Evolutionary conservation across 2,797 vertebrate species (phyloP), one percentile per base, ranked within the genome.

Genomic region (Syndactyla subalaris): DNA sequence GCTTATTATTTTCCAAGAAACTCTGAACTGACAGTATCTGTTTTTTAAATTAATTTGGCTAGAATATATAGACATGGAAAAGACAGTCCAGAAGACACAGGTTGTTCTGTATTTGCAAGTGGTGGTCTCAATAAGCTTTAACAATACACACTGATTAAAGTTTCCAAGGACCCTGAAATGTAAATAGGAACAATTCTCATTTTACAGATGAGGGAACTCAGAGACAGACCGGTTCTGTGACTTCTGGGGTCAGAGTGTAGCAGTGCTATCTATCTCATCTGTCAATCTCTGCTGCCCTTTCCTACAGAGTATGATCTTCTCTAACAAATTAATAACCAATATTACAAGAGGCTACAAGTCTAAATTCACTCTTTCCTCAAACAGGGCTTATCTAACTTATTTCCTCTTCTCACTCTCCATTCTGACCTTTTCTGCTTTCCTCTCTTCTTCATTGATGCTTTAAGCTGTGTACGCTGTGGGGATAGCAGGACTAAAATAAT

Each of bases 241-340:
- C 86, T 94, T 55, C 77, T 52, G 38, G 30, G 78, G 74, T 96
- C 57, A 92, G 71, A 90, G 59, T 22, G 38, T 21, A 85, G 88
- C 91, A 85, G n/a, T 24, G 45, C 12, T 74, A 65, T 80, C 75
- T 85, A 49, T 81, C 73, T 83, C 38, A 59, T 73, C 81, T 87
- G 78, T 79, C 93, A 82, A 8, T 77, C 86, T 83, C 59, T 79
- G 55, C 77, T 95, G 84, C 86, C 86, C 84, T 96, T 95, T 95
- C 80, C 34, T 59, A 81, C 29, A 93, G 30, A 70, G 49, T 48
- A 55, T 51, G 54, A 94, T 93, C 71, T 79, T 83, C 74, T 83
- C 41, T 89, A 52, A 81, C 78, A 58, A 92, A 96, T 92, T 93
- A 95, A 90, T 93, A 95, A 75, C 65, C 36, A 83, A 85, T 82